phyloP scores from a whole-genome alignment of 2,888 invertebrate genomes.

The Microctonus brassicae region DNA sequence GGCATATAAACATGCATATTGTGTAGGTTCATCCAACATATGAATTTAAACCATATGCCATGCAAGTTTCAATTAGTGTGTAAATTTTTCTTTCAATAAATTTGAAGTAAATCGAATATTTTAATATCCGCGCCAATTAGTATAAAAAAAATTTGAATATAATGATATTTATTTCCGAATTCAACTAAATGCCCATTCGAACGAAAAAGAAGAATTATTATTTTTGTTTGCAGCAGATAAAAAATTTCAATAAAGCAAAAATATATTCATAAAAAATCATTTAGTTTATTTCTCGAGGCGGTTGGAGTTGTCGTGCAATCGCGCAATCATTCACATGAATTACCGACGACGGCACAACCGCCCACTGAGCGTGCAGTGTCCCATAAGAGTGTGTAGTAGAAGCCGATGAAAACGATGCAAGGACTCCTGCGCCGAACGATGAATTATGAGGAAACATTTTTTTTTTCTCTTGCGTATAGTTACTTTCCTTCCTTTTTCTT shows the following conservation, averaged over 20 bases:
- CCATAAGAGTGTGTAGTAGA: slow-evolving; percentile 34
- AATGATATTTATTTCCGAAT: too few species aligned
- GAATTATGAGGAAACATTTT: slow-evolving; percentile 28
- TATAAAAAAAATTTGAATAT: too few species aligned
- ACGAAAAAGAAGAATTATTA: too few species aligned
- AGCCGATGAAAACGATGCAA: slow-evolving; percentile 40
- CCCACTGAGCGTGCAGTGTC: slow-evolving; percentile 43
- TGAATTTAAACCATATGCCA: slow-evolving; percentile 4
- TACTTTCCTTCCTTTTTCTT: background rate
- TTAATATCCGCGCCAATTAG: too few species aligned
- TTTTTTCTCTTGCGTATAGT: background rate
- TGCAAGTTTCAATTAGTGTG: slow-evolving; percentile 30
- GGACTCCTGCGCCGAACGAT: slow-evolving; percentile 33
- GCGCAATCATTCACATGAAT: slow-evolving; percentile 48
- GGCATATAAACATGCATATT: background rate
- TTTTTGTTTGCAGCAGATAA: background rate
- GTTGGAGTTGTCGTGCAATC: slow-evolving; percentile 41
- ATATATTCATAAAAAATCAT: slow-evolving; percentile 2
- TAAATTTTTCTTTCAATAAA: too few species aligned
- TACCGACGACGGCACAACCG: slow-evolving; percentile 41
- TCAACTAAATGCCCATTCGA: too few species aligned
- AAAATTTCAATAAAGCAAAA: background rate
- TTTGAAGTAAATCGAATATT: too few species aligned
- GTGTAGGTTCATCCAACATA: background rate
- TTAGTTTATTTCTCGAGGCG: background rate